phyloP scores from a whole-genome alignment of 2,797 vertebrate species.

The Hipposideros larvatus region DNA sequence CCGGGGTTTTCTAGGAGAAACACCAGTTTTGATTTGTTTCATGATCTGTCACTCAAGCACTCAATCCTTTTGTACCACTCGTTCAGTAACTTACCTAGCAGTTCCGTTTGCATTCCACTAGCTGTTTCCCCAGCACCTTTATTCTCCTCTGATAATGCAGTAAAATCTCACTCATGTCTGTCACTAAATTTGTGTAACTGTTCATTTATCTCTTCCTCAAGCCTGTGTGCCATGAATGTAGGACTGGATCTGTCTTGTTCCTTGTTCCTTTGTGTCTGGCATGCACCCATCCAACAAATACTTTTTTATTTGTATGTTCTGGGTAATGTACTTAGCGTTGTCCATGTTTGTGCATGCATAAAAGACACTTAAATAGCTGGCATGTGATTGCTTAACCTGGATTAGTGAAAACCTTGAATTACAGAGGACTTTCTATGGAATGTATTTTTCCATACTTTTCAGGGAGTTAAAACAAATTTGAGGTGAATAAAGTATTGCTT shows the following conservation, averaged over 20 bases:
- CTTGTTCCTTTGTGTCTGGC: background rate
- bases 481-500: background rate
- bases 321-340: background rate
- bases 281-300: background rate
- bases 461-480: background rate
- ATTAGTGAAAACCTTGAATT: background rate
- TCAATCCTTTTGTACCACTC: rapidly evolving
- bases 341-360: background rate
- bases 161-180: background rate
- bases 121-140: background rate
- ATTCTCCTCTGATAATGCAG: background rate
- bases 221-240: background rate
- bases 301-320: background rate
- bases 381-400: background rate
- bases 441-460: background rate
- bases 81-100: background rate
- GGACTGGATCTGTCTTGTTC: background rate
- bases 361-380: background rate
- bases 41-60: background rate
- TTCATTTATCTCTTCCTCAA: background rate
- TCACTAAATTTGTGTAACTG: background rate
- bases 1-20: background rate
- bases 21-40: conserved; percentile 29
- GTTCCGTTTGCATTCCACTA: background rate
- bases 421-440: background rate